A percentile compares a stretch with the other conserved stretches of the same genome.
Conservation (phyloP, 2,888 invertebrate species). For the Calameuta pallipes region DNA sequence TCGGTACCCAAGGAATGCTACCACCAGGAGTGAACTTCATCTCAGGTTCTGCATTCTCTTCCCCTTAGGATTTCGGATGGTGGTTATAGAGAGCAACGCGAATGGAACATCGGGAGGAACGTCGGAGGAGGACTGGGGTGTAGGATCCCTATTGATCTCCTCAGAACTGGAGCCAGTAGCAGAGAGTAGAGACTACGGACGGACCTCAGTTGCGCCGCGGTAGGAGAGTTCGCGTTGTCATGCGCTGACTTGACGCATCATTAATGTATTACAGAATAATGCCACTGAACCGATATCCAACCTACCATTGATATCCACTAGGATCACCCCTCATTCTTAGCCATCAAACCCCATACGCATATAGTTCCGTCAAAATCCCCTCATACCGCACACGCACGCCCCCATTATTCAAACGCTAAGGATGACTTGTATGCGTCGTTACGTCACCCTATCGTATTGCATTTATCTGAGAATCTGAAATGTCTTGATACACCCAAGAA, state of each 20-base stretch:
- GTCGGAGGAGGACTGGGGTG: slow-evolving; percentile 20
- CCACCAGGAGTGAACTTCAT: neutral
- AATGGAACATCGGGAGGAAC: slow-evolving; percentile 43
- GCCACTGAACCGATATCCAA: slow-evolving; percentile 12
- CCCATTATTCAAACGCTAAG: neutral
- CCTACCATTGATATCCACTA: neutral
- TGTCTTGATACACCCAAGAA: neutral
- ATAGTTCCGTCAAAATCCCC: neutral
- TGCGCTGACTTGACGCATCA: slow-evolving; percentile 49
- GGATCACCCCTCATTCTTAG: neutral
- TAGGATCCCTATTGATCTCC: slow-evolving; percentile 58
- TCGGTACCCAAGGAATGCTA: neutral
- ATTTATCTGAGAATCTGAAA: neutral
- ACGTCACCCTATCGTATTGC: neutral
- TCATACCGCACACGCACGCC: neutral
- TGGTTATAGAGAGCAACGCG: slow-evolving; percentile 26
- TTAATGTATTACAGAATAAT: slow-evolving; percentile 46
- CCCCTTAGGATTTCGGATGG: slow-evolving; percentile 26
- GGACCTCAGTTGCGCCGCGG: slow-evolving; percentile 37
- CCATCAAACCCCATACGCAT: neutral
- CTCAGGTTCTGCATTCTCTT: slow-evolving; percentile 17
- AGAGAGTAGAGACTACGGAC: slow-evolving; percentile 1
- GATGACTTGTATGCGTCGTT: neutral
- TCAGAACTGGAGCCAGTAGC: slow-evolving; percentile 19
- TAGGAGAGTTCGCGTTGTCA: slow-evolving; percentile 41